Evolutionary conservation across 2,113 vertebrate species (phyloP).

Genomic region (Oreocharis arfaki): DNA sequence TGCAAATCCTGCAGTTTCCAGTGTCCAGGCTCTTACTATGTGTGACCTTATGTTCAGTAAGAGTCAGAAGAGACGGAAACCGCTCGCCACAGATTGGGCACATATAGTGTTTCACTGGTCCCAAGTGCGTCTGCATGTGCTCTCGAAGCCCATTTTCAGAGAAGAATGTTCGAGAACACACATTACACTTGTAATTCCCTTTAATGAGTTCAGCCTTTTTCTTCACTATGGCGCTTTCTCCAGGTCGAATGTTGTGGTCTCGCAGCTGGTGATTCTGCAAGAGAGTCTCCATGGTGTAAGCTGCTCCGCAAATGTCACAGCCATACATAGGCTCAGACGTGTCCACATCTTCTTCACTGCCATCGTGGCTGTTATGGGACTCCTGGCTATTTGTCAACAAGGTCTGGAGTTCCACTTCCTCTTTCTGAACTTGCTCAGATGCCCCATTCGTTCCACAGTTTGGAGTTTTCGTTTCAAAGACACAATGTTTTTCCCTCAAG

Average conservation of each 20-base stretch:
- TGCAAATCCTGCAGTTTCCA: conserved; percentile 97
- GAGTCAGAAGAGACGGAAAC: conserved; percentile 95
- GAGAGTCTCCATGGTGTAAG: conserved; percentile 98
- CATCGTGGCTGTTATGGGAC: conserved; percentile 90
- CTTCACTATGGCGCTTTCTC: conserved; percentile 92
- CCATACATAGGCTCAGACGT: conserved; percentile 93
- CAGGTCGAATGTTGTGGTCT: conserved; percentile 96
- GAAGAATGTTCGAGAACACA: conserved; percentile 98
- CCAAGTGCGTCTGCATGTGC: conserved; percentile 97
- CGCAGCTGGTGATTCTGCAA: conserved; percentile 95
- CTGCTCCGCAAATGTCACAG: conserved; percentile 96
- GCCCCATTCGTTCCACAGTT: conserved; percentile 91
- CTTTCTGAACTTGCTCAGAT: conserved; percentile 85
- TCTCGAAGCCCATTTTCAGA: conserved; percentile 95
- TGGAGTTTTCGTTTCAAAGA: conserved; percentile 90
- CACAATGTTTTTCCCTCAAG: conserved; percentile 91
- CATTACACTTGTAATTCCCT: conserved; percentile 97
- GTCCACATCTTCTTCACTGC: conserved; percentile 92
- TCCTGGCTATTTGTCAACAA: conserved; percentile 91
- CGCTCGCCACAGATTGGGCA: conserved; percentile 98
- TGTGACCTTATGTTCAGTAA: conserved; percentile 98
- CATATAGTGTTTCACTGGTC: conserved; percentile 99
- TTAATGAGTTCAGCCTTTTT: conserved; percentile 98
- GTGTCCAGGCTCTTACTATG: conserved; percentile 99
- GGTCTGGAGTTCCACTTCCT: conserved; percentile 88